Conservation (phyloP, 2,797 vertebrate species). For the Capromys pilorides region DNA sequence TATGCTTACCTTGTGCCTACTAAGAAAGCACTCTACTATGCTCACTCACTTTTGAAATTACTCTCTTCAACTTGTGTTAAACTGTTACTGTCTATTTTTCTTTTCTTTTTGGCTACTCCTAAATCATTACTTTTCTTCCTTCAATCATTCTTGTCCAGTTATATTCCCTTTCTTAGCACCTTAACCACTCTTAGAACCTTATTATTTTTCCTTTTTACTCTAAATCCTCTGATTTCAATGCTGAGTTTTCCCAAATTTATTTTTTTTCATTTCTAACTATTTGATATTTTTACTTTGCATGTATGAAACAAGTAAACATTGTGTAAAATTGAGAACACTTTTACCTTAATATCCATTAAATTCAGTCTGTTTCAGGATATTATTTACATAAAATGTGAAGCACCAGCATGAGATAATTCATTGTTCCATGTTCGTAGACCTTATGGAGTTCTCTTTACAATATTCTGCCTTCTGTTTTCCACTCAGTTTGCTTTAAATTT, state of each 20-base stretch:
- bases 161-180: slow-evolving; percentile 22
- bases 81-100: neutral
- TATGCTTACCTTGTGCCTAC: neutral
- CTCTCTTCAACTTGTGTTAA: slow-evolving; percentile 11
- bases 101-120: neutral
- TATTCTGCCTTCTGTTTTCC: neutral
- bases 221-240: slow-evolving; percentile 28
- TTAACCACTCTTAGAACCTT: slow-evolving; percentile 18
- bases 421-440: neutral
- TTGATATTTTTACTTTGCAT: slow-evolving; percentile 38
- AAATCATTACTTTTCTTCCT: slow-evolving; percentile 49
- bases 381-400: neutral
- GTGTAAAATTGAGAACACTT: neutral
- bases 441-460: neutral
- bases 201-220: slow-evolving; percentile 1
- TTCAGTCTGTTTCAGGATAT: neutral
- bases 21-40: neutral
- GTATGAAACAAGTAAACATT: neutral
- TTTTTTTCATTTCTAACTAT: slow-evolving; percentile 18
- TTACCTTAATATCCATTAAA: neutral
- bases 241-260: slow-evolving; percentile 42
- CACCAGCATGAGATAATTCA: slow-evolving; percentile 1
- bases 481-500: slow-evolving; percentile 35
- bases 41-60: slow-evolving; percentile 30
- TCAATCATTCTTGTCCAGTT: slow-evolving; percentile 6